Base-by-base conservation (phyloP, 2,888 invertebrate genomes). In the Eupithecia exiguata region DNA sequence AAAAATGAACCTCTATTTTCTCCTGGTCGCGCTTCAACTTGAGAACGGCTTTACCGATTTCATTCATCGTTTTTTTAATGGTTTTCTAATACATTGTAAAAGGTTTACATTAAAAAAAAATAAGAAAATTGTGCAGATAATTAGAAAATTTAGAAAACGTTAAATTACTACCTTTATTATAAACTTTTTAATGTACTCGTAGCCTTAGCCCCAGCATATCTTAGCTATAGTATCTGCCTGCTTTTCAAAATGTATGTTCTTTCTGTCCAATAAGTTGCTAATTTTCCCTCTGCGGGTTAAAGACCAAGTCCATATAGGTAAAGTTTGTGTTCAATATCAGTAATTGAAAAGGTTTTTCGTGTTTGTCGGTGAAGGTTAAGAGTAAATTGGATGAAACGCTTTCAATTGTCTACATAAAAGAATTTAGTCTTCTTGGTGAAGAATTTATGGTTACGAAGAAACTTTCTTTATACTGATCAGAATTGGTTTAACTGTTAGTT, bases 301-400 rank as follows among this genome's bases (percentile, higher is more conserved):
- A 36, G 61, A 62, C 38, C 25, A 68, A 35, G 68, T 35, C 21
- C 53, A 53, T 65, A 49, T 65, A 49, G 35, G 68, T 49, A 63
- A 74, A 74, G 58, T 49, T 70, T 69, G 58, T 70, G 53, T 69
- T 69, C 67, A 69, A 74, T 75, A 69, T 71, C 69, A 67, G 67
- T 69, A 72, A 72, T 69, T 69, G 74, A 75, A 75, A 72, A 75
- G 69, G 71, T 18, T 72, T 69, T 69, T 67, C 16, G 65, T 67
- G 61, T 61, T 30, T 58, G 40, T 66, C 40, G 40, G 40, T 46
- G 30, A 40, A 63, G 66, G 69, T 46, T 43, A 61, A 61, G 36
- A 43, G 65, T 43, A 73, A 69, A 65, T 69, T 73, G 43, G 53
- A 35, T 71, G 36, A 74, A 74, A 49, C 68, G 53, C 62, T 70